phyloP scores from a whole-genome alignment of 2,113 vertebrate genomes.

The Balaenoptera acutorostrata region DNA sequence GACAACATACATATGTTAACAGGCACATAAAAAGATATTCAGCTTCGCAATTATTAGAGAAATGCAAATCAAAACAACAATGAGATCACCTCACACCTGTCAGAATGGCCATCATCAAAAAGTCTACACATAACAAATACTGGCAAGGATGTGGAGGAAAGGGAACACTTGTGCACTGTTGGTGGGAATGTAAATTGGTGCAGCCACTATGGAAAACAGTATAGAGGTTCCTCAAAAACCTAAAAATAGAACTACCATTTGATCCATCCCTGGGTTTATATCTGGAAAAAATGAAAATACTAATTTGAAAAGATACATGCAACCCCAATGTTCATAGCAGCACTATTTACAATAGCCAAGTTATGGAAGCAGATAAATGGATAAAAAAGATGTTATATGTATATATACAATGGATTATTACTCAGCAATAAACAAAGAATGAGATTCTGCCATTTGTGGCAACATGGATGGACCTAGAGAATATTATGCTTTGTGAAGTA shows the following conservation, averaged over 20 bases:
- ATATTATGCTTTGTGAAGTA: background rate
- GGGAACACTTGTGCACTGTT: background rate
- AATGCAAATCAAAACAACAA: background rate
- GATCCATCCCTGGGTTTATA: background rate
- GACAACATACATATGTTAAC: background rate
- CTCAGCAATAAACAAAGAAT: background rate
- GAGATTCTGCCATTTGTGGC: background rate
- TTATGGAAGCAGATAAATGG: background rate
- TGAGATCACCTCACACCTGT: background rate
- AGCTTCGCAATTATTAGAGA: background rate
- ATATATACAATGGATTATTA: background rate
- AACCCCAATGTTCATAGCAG: background rate
- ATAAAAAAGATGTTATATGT: background rate
- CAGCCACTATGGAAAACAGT: background rate
- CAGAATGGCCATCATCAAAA: background rate
- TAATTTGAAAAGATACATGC: background rate
- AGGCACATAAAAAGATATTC: background rate
- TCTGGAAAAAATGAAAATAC: background rate
- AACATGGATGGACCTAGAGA: background rate
- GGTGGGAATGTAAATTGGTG: background rate
- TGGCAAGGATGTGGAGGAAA: background rate
- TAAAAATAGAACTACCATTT: background rate
- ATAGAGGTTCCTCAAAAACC: background rate
- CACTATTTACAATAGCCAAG: background rate
- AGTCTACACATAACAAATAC: background rate